Percentiles rank a stretch among this genome's conserved stretches.
Conservation (phyloP, 2,113 vertebrate species). For the Prochilodus magdalenae region DNA sequence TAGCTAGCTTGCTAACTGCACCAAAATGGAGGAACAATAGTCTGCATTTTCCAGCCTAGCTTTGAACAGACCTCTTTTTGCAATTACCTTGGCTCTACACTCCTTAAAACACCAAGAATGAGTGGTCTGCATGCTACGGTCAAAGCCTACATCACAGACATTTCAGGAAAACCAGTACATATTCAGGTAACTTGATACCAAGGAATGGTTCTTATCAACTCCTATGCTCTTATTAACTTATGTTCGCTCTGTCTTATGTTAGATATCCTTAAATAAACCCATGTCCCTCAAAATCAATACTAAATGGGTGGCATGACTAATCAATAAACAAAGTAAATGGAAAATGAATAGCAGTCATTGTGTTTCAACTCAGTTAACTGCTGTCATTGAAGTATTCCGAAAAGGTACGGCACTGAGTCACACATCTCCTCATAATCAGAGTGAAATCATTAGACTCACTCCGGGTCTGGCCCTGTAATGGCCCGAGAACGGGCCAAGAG, state of each 20-base stretch:
- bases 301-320: neutral
- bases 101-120: neutral
- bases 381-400: conserved; percentile 26
- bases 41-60: neutral
- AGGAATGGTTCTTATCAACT: neutral
- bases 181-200: neutral
- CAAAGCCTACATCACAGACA: too few species aligned
- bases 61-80: neutral
- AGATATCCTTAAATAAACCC: neutral
- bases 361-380: conserved; percentile 34
- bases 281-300: neutral
- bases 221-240: neutral
- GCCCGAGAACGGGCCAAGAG: conserved; percentile 18
- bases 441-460: conserved; percentile 51
- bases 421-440: conserved; percentile 51
- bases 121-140: neutral
- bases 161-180: conserved; percentile 3
- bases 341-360: conserved; percentile 14
- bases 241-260: neutral
- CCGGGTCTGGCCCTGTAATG: conserved; percentile 42
- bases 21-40: too few species aligned
- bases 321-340: conserved; percentile 9
- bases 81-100: neutral
- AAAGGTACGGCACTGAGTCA: conserved; percentile 32
- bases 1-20: too few species aligned